Conservation (phyloP, 1,140 invertebrate genomes). For the Steinernema khuongi region DNA sequence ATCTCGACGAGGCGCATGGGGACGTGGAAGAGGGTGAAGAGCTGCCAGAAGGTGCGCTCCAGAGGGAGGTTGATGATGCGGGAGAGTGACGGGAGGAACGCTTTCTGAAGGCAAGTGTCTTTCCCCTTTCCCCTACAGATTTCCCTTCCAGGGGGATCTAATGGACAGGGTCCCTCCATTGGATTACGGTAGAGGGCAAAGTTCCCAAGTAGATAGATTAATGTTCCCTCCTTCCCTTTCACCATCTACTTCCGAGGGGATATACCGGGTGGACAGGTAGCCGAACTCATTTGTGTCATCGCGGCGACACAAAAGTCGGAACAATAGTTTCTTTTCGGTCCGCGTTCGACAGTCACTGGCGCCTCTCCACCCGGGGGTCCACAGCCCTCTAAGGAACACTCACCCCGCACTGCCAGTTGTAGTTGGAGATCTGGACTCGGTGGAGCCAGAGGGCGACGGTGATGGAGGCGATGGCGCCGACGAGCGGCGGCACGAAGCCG, state of each 20-base stretch:
- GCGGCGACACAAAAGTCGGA: too few relatives aligned
- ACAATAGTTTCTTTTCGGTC: not conserved
- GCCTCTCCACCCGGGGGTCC: too few relatives aligned
- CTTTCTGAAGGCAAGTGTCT: not conserved
- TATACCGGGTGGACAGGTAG: too few relatives aligned
- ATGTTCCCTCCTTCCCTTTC: too few relatives aligned
- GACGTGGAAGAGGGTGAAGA: constrained; percentile 50
- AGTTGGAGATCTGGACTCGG: constrained; percentile 27
- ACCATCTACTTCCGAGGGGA: too few relatives aligned
- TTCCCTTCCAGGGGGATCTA: too few relatives aligned
- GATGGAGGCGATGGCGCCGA: constrained; percentile 27
- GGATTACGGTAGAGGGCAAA: too few relatives aligned
- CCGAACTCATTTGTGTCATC: too few relatives aligned
- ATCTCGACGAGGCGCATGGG: constrained; percentile 43
- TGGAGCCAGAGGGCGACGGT: constrained; percentile 24
- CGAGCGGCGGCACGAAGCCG: constrained; percentile 33
- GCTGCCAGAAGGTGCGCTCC: constrained; percentile 35
- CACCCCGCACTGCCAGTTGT: constrained; percentile 3
- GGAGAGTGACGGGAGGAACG: not conserved
- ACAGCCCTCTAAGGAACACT: too few relatives aligned
- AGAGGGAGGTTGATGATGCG: not conserved
- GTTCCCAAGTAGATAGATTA: too few relatives aligned
- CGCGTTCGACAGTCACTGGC: too few relatives aligned
- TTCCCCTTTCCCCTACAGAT: not conserved
- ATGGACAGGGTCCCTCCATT: too few relatives aligned